Base-by-base conservation (phyloP, 1,140 invertebrate genomes). In the Bombus ignitus region DNA sequence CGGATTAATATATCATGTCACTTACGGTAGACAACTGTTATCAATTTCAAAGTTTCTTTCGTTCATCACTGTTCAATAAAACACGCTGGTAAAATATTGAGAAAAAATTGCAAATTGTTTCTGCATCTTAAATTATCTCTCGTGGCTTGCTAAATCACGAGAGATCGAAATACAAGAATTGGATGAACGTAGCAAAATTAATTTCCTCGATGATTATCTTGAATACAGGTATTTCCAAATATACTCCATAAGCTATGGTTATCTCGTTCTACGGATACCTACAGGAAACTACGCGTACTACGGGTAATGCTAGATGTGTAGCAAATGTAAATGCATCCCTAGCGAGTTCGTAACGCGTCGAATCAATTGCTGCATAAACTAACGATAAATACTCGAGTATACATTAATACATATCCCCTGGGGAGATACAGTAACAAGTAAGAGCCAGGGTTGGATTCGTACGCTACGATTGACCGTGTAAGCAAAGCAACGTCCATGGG, bases 321-420 rank as follows among this genome's bases (percentile, higher is more conserved):
- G 47, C 18, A 37, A 53, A n/a, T 83, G 25, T 78, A 83, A 78
- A 78, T 78, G 47, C 65, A 78, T 71, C 53, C 1, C 10, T 57
- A 28, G 80, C 39, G 70, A 42, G 12, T 18, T 44, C 62, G 25
- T 44, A 70, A 18, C 28, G 22, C 18, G 74, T 44, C 57, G 70
- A 83, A 78, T 71, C n/a, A 83, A 71, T 59, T 71, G 35, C 4
- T 57, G 62, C 15, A 25, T 82, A 82, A 47, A 74, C 42, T 66
- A 68, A 18, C 13, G 15, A 15, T 68, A 57, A 83, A 83, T 65
- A 76, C 8, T 68, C 28, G 35, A 76, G 37, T 53, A 35, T 39
- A 75, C 65, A 68, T 70, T 78, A 83, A 57, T 83, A 59, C 44
- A 39, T 71, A 78, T 70, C 75, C 74, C 47, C 65, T 71, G n/a